These are phyloP conservation scores for Hydrolagus colliei DNA, from an alignment of 2,797 vertebrate species.

Conservation along the genomic window DNA sequence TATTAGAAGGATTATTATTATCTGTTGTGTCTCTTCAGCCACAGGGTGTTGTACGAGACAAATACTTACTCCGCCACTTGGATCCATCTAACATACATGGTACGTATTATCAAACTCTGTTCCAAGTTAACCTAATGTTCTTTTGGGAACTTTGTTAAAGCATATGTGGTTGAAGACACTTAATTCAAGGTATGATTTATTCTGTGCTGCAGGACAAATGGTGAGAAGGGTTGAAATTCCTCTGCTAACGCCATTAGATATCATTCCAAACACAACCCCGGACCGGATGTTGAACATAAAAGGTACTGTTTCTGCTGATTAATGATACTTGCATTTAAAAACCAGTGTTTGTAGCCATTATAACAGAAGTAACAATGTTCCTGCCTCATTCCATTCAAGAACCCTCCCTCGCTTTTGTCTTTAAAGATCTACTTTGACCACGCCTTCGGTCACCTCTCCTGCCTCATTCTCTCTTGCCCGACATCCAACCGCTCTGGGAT, in stretches of 20 bases:
- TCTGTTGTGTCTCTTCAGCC: slow-evolving; percentile 60
- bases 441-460: too few species aligned
- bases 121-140: slow-evolving; percentile 19
- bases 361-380: too few species aligned
- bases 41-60: slow-evolving; percentile 72
- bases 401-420: too few species aligned
- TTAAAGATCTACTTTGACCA: too few species aligned
- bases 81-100: slow-evolving; percentile 81
- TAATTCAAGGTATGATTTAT: slow-evolving; percentile 16
- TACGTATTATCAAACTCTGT: slow-evolving; percentile 44
- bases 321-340: background rate
- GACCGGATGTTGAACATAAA: slow-evolving; percentile 65
- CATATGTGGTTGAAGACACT: background rate
- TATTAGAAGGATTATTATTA: background rate
- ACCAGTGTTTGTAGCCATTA: too few species aligned
- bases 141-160: slow-evolving; percentile 16
- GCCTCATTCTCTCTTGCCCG: too few species aligned
- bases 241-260: slow-evolving; percentile 59
- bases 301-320: slow-evolving; percentile 53
- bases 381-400: too few species aligned
- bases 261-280: slow-evolving; percentile 73
- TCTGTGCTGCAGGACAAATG: slow-evolving; percentile 46
- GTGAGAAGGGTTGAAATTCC: slow-evolving; percentile 58
- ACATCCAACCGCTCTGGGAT: too few species aligned
- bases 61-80: slow-evolving; percentile 56